Evolutionary conservation across 2,113 vertebrate species (phyloP).

Genomic region (Xiphophorus hellerii): DNA sequence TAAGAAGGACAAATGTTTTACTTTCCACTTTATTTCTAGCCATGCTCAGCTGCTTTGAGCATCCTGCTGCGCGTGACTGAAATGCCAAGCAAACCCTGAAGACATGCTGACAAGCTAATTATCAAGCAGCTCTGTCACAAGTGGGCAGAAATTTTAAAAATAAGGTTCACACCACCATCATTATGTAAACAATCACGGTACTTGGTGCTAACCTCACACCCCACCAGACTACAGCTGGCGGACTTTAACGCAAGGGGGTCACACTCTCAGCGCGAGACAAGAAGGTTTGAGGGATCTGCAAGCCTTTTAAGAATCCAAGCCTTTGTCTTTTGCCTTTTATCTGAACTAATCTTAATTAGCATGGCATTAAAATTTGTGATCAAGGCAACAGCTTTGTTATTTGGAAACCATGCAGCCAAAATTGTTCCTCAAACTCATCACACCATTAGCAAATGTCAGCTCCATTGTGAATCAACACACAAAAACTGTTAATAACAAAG

Average conservation of each 20-base stretch:
- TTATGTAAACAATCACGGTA: constrained; percentile 58
- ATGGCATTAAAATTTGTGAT: constrained; percentile 6
- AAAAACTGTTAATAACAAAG: constrained; percentile 52
- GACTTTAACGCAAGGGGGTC: constrained; percentile 36
- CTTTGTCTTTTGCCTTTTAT: neutral
- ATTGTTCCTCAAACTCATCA: neutral
- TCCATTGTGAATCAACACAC: constrained; percentile 30
- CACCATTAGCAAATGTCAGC: constrained; percentile 18
- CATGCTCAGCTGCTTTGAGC: constrained; percentile 16
- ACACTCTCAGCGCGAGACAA: constrained; percentile 18
- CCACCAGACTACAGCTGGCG: constrained; percentile 48
- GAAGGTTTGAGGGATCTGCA: constrained; percentile 18
- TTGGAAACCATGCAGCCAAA: constrained; percentile 9
- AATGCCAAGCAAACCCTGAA: constrained; percentile 34
- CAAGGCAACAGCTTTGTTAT: constrained; percentile 9
- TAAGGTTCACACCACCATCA: constrained; percentile 52
- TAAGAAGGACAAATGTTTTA: constrained; percentile 5
- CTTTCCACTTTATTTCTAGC: constrained; percentile 7
- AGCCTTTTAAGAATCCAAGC: neutral
- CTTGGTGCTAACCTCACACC: constrained; percentile 49
- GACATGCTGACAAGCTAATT: constrained; percentile 64
- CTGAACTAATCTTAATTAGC: constrained; percentile 7
- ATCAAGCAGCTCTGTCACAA: constrained; percentile 46
- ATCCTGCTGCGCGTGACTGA: constrained; percentile 14
- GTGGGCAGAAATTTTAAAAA: constrained; percentile 57